Evolutionary conservation across 2,888 invertebrate species (phyloP), one percentile per base, ranked within the genome.

Genomic region (Erebia epiphron): DNA sequence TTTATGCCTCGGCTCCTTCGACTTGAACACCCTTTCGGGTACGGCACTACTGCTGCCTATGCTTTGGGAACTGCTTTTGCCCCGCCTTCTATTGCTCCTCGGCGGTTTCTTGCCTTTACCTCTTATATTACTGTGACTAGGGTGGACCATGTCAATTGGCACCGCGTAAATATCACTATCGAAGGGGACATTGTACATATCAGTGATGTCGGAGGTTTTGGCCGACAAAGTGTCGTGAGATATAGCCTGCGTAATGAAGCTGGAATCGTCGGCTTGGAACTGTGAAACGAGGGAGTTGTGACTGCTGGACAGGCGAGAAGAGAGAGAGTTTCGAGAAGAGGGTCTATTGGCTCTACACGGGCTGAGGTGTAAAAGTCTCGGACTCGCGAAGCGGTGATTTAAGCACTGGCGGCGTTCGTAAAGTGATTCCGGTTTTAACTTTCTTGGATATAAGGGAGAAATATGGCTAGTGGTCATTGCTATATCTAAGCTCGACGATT

Each of bases 161-260:
- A 97, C 96, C 14, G 97, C 97, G 84, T 98, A 98, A 77, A 97
- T 96, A 86, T 97, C 97, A 79, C 97, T 97, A 83, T 97, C 97
- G 79, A 97, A 96, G 75, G 97, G 97, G 73, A 97, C 97, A 90
- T 97, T 97, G 86, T 97, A 97, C 94, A 97, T 95, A 86, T 97
- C 97, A 52, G 95, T 95, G 73, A 97, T 97, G 82, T 97, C 96
- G 74, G 96, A 95, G n/a, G 96, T 95, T 74, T 95, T 94, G 5
- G 89, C 82, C 11, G 94, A 93, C 52, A 97, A 91, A 2, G 97
- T 96, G 82, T 97, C 97, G 82, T 97, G 97, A 0, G 97, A 97
- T 93, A 97, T 97, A 49, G 97, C 97, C 83, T 97, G 97, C 0
- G 97, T 97, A 76, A 97, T 97, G 84, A 97, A 97, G 82, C 95